Base-by-base conservation (phyloP, 1,140 invertebrate species). In the Hycleus cichorii region DNA sequence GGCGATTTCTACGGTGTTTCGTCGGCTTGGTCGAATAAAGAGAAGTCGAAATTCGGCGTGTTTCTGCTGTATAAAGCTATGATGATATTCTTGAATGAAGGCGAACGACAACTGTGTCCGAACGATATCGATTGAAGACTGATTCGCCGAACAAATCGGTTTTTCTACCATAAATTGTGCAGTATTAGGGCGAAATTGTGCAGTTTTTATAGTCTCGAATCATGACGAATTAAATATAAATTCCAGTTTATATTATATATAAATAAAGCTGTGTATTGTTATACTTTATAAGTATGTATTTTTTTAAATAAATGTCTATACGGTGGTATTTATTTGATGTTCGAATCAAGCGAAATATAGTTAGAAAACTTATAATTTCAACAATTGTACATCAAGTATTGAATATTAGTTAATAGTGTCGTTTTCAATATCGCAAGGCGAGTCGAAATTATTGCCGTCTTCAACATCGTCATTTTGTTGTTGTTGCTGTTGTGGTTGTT, bases 1-100 rank as follows among this genome's bases (percentile, higher is more conserved):
- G 94, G 95, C 0, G 86, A 92, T 55, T 93, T 90, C 70, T 95
- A 95, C 69, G 92, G 92, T 0, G 74, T 82, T 0, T 77, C 83
- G 0, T 77, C 82, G n/a, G 83, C 83, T 0, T 96, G 90, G 92
- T 77, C 77, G 2, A 69, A 76, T 38, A 81, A 83, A 47, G 80
- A 90, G 55, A 86, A 85, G 58, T 77, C 82, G 47, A 79, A 83
- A 65, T 75, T 95, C 8, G 94, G 95, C 3, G 80, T 86, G 38
- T 89, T 86, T 68, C 77, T 96, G n/a, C 75, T 98, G 1, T 83
- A 87, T 63, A 90, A 89, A 74, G 88, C 92, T 1, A 83, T 94
- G 78, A 75, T 84, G 57, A 93, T 96, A 59, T 89, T 94, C 68
- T 72, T 94, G 51, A 79, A 84, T 25, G 93, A 97, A 73, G 93